phyloP scores from a whole-genome alignment of 2,113 vertebrate genomes.

The Cololabis saira region DNA sequence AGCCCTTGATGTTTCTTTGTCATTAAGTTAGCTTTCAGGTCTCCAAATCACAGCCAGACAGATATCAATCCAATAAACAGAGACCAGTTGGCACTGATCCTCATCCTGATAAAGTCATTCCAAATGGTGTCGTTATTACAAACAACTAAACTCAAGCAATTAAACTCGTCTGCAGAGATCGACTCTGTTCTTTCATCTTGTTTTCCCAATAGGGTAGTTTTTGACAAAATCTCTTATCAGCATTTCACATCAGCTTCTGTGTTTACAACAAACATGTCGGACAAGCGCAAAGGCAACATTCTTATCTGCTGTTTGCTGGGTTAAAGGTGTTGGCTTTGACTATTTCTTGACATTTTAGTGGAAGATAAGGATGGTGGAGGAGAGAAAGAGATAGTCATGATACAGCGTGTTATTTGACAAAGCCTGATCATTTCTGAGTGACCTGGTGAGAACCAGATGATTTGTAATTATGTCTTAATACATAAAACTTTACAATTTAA shows the following conservation, averaged over 20 bases:
- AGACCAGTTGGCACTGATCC: neutral
- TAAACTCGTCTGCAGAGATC: neutral
- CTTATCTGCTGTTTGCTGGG: neutral
- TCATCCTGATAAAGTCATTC: conserved; percentile 1
- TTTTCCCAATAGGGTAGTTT: neutral
- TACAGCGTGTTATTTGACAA: too few species aligned
- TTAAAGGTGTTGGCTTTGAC: neutral
- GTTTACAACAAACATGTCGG: neutral
- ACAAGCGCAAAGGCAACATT: neutral
- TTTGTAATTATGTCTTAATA: too few species aligned
- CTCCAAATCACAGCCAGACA: conserved; percentile 10
- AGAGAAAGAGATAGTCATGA: too few species aligned
- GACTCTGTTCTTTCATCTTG: neutral
- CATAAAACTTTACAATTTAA: too few species aligned
- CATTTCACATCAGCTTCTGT: neutral
- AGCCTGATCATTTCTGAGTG: too few species aligned
- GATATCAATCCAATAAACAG: neutral
- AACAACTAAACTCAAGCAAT: neutral
- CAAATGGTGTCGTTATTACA: conserved; percentile 1
- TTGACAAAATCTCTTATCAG: neutral
- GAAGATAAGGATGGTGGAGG: too few species aligned
- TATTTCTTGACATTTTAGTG: too few species aligned
- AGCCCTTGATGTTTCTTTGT: conserved; percentile 1
- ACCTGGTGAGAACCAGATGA: too few species aligned
- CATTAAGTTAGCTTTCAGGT: neutral